Conservation (phyloP, 30 jellyfish, hydroid and myxozoan genomes). For the Hydra vulgaris region DNA sequence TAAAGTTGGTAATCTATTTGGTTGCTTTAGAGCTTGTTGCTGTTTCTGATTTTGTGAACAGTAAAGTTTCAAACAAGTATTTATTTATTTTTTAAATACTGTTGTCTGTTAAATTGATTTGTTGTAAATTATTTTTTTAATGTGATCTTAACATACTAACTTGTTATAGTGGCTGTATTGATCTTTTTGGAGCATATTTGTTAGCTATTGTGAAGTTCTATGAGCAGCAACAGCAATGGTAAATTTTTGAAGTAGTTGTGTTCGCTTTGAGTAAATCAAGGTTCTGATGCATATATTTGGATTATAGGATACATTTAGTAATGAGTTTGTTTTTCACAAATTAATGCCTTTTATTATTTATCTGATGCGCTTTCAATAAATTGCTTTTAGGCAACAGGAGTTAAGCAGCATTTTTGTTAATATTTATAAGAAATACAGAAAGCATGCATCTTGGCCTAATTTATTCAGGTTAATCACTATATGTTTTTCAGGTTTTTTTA, state of each 20-base stretch:
- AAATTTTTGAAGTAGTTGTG: no score
- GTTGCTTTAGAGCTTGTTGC: constrained; percentile 39
- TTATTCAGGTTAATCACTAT: constrained; percentile 14
- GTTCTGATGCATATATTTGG: no score
- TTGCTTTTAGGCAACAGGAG: neutral
- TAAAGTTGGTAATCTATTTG: neutral
- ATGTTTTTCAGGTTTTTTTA: neutral
- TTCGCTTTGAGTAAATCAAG: neutral
- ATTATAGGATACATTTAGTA: no score
- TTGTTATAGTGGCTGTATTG: constrained; percentile 52
- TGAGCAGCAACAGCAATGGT: constrained; percentile 11
- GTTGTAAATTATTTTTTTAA: neutral
- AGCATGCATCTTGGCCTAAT: constrained; percentile 15
- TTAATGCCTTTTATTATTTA: no score
- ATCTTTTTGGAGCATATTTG: constrained; percentile 34
- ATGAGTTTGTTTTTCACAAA: no score
- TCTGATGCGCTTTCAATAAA: neutral
- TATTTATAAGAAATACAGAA: constrained; percentile 3
- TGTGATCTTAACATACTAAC: neutral
- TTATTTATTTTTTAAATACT: neutral
- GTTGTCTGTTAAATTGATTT: neutral
- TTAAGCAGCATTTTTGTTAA: neutral
- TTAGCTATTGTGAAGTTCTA: constrained; percentile 26
- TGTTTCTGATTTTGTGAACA: constrained; percentile 67
- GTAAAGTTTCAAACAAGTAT: constrained; percentile 47